These are phyloP conservation scores for Tipula lateralis DNA, from an alignment of 2,888 invertebrate genomes.

Conservation along the genomic window DNA sequence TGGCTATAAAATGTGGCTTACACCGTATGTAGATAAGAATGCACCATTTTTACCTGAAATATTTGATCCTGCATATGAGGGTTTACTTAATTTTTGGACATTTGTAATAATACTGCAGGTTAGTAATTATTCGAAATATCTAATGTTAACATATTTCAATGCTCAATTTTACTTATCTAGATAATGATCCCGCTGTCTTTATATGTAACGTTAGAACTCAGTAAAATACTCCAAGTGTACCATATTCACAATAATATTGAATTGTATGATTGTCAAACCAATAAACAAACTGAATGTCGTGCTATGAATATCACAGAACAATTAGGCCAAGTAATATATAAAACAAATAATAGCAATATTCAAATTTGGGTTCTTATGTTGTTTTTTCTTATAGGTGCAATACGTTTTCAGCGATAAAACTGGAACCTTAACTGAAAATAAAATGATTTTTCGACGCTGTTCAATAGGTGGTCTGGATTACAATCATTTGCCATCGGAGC, in stretches of 20 bases:
- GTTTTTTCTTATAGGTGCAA: conserved; percentile 52
- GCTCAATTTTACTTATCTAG: conserved; percentile 45
- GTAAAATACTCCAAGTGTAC: conserved; percentile 91
- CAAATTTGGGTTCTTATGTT: background rate
- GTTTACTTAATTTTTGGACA: conserved; percentile 88
- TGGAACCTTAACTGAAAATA: conserved; percentile 94
- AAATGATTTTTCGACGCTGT: conserved; percentile 93
- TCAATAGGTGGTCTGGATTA: conserved; percentile 86
- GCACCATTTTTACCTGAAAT: conserved; percentile 65
- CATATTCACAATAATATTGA: conserved; percentile 88
- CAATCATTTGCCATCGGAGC: conserved; percentile 71
- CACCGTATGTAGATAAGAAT: conserved; percentile 49
- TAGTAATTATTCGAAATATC: conserved; percentile 35
- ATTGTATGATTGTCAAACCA: conserved; percentile 77
- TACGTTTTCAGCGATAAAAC: conserved; percentile 98
- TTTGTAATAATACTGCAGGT: conserved; percentile 92
- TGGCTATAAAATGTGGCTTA: conserved; percentile 82
- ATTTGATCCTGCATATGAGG: conserved; percentile 63
- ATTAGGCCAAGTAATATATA: conserved; percentile 85
- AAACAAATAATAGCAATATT: too few species aligned
- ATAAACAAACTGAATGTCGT: conserved; percentile 81
- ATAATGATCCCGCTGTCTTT: conserved; percentile 95
- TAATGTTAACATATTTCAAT: background rate
- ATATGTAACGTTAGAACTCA: conserved; percentile 95
- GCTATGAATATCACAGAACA: conserved; percentile 97